phyloP scores from a whole-genome alignment of 1,140 invertebrate genomes.

The Brachionus calyciflorus region DNA sequence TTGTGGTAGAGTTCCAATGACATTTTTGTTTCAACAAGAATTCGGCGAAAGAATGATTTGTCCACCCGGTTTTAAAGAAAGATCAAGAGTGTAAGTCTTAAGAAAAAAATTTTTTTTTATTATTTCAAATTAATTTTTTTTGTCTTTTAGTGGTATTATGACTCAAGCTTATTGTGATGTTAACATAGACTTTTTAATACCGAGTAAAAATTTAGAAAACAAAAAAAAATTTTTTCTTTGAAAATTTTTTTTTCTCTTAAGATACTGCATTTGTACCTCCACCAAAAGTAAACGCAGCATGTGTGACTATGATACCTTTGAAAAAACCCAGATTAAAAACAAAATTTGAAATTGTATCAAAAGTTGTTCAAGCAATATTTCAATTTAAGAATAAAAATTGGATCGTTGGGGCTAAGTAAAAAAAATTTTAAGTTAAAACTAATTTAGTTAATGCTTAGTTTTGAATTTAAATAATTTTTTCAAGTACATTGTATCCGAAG shows the following conservation, averaged over 20 bases:
- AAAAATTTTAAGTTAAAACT: constrained; percentile 48
- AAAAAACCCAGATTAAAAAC: constrained; percentile 72
- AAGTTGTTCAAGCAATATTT: constrained; percentile 81
- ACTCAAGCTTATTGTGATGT: constrained; percentile 86
- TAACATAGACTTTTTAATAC: constrained; percentile 78
- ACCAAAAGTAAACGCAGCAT: constrained; percentile 91
- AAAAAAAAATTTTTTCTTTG: not conserved
- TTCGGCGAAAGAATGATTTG: constrained; percentile 78
- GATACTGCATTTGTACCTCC: constrained; percentile 82
- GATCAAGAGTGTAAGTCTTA: constrained; percentile 84
- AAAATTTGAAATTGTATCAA: constrained; percentile 82
- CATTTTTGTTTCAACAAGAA: constrained; percentile 90
- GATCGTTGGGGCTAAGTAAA: constrained; percentile 66
- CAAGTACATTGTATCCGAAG: constrained; percentile 73
- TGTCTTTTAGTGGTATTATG: constrained; percentile 60
- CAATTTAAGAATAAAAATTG: constrained; percentile 80
- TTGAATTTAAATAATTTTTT: constrained; percentile 15
- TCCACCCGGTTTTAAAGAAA: constrained; percentile 63
- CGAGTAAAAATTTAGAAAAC: constrained; percentile 63
- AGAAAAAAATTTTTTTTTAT: not conserved
- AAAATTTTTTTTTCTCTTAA: constrained; percentile 53
- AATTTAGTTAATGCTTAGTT: not conserved
- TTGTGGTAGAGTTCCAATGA: constrained; percentile 78
- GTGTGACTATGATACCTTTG: constrained; percentile 80
- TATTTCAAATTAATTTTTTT: not conserved